A percentile compares a stretch with the other conserved stretches of the same genome.
Conservation (phyloP, 2,888 invertebrate genomes). For the Conops quadrifasciatus region DNA sequence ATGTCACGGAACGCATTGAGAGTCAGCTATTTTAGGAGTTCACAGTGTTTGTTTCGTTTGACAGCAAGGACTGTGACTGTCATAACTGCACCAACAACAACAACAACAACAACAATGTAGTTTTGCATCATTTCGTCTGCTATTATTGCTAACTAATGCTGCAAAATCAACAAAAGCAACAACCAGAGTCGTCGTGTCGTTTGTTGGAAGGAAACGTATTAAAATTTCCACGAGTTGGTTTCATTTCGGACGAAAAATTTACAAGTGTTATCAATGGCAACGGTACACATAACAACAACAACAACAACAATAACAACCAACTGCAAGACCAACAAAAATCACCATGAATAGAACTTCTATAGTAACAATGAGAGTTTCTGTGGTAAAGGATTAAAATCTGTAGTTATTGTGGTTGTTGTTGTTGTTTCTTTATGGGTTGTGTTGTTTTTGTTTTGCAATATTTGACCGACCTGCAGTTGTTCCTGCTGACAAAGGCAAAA, state of each 20-base stretch:
- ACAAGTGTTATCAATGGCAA: not conserved
- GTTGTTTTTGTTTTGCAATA: slow-evolving; percentile 1
- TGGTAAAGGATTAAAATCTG: not conserved
- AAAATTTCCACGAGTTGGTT: slow-evolving; percentile 18
- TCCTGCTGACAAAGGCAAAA: slow-evolving; percentile 11
- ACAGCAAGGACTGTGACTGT: not conserved
- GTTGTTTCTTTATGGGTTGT: slow-evolving; percentile 12
- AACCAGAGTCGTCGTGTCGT: slow-evolving; percentile 11
- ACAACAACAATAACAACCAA: not conserved
- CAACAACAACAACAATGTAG: slow-evolving; percentile 15
- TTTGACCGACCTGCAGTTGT: slow-evolving; percentile 1
- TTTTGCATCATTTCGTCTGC: slow-evolving; percentile 24
- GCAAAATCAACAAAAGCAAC: not conserved
- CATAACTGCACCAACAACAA: slow-evolving; percentile 20
- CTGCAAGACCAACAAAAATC: not conserved
- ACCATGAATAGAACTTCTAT: not conserved
- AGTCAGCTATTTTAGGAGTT: slow-evolving; percentile 28
- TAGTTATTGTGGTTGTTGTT: not conserved
- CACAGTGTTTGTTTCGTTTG: not conserved
- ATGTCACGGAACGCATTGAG: slow-evolving; percentile 15
- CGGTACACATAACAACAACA: not conserved
- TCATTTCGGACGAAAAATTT: slow-evolving; percentile 15
- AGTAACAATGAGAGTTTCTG: slow-evolving; percentile 1
- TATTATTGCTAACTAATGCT: slow-evolving; percentile 12
- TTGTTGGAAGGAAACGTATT: slow-evolving; percentile 28